These are phyloP conservation scores for Rhamnusium bicolor DNA, from an alignment of 2,888 invertebrate genomes.

Conservation along the genomic window DNA sequence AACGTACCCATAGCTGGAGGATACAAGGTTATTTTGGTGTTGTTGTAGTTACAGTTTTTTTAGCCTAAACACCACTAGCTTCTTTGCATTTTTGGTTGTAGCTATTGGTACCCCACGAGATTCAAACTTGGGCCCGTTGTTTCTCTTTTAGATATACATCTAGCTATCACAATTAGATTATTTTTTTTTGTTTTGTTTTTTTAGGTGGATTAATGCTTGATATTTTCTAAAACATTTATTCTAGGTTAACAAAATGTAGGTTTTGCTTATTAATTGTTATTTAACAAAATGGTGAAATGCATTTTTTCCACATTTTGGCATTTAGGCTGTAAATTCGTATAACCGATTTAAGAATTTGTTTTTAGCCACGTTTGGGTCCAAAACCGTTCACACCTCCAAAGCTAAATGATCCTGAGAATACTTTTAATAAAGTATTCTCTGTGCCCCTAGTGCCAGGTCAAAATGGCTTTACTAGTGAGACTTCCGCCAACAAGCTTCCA, in stretches of 20 bases:
- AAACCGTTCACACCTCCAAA: constrained; percentile 88
- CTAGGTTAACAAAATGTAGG: background rate
- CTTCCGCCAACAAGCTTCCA: constrained; percentile 25
- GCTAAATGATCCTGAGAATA: constrained; percentile 79
- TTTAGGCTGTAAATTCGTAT: background rate
- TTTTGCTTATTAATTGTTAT: background rate
- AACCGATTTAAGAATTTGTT: constrained; percentile 37
- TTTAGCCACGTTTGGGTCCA: constrained; percentile 87
- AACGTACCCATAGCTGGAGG: constrained; percentile 74
- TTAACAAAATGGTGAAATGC: background rate
- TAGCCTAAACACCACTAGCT: constrained; percentile 9
- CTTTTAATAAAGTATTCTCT: constrained; percentile 86
- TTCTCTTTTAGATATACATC: background rate
- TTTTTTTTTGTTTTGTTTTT: background rate
- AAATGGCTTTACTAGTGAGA: constrained; percentile 33
- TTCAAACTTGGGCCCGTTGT: background rate
- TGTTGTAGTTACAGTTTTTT: constrained; percentile 21
- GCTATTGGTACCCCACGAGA: constrained; percentile 10
- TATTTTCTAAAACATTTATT: too few species aligned
- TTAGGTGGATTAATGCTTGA: background rate
- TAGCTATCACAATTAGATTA: background rate
- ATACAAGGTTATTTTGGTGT: constrained; percentile 80
- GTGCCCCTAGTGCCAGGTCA: constrained; percentile 82
- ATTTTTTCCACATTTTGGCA: background rate
- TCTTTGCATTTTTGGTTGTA: constrained; percentile 30